Conservation (phyloP, 1,140 invertebrate species). For the Drosophila setifemur region DNA sequence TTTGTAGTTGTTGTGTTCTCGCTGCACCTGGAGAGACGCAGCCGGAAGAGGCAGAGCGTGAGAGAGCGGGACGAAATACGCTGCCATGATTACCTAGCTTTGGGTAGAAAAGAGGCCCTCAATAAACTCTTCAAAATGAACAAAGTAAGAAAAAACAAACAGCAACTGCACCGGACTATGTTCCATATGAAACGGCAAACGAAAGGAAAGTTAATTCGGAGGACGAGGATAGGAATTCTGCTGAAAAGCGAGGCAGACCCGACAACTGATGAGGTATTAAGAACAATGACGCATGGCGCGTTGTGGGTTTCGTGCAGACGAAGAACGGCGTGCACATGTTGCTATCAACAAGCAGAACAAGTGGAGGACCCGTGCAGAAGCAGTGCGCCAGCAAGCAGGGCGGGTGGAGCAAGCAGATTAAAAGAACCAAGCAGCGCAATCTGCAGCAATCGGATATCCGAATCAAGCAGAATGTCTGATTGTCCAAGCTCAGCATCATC, state of each 20-base stretch:
- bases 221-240: neutral
- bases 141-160: neutral
- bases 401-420: no score
- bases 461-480: no score
- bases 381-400: constrained; percentile 16
- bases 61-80: constrained; percentile 6
- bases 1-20: constrained; percentile 7
- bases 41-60: neutral
- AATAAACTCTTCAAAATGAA: neutral
- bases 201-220: constrained; percentile 16
- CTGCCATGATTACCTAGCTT: constrained; percentile 60
- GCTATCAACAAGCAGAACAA: constrained; percentile 47
- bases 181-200: constrained; percentile 18
- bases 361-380: constrained; percentile 36
- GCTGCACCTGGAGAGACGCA: neutral
- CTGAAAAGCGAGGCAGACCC: neutral
- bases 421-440: neutral
- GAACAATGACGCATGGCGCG: constrained; percentile 13
- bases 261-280: constrained; percentile 4
- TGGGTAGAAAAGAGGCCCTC: constrained; percentile 12
- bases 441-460: no score
- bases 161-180: constrained; percentile 29
- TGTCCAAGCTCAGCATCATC: no score
- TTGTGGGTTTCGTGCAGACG: constrained; percentile 62
- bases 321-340: constrained; percentile 35